Base-by-base conservation (phyloP, 2,797 vertebrate genomes). In the Stomatorhinus walkeri region DNA sequence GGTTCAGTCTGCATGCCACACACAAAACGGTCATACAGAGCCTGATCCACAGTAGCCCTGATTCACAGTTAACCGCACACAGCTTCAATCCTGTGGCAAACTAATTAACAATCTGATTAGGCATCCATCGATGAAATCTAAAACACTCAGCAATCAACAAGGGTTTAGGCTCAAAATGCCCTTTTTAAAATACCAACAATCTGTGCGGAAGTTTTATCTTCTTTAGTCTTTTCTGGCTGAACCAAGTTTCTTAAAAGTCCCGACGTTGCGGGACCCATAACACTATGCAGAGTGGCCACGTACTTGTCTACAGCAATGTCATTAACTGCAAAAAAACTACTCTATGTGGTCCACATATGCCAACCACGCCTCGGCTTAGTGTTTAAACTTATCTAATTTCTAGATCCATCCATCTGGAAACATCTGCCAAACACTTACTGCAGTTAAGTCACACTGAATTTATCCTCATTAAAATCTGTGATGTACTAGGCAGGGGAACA, bases 81-180 rank as follows among this genome's bases (percentile, higher is more conserved):
- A 83, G 89, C 46, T 89, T 87, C 24, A 89, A 14, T 43, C 64
- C 46, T 4, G 24, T 19, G 1, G 49, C 79, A 56, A 89, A 89
- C 24, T 86, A 81, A 14, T 84, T 56, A 49, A 84, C 87, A 3
- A 52, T 36, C 52, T 88, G 46, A 32, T 61, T 28, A 32, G 72
- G 16, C 40, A 87, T 89, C 48, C 76, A 90, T 8, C 3, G 28
- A 49, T 88, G 61, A 32, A 87, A 89, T 28, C 76, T 22, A n/a
- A 90, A 90, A 2, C 89, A 43, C 64, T 90, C 89, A 0, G 85
- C 87, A 5, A 91, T 40, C 32, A 91, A 54, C 12, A 90, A 81
- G 3, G 88, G 90, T 52, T 90, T 89, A 5, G 88, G 87, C 56
- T 88, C 88, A 90, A 87, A 89, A 84, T 89, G 59, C 2, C 12